Evolutionary conservation across 2,888 invertebrate genomes (phyloP).

Genomic region (Tipula helvola): DNA sequence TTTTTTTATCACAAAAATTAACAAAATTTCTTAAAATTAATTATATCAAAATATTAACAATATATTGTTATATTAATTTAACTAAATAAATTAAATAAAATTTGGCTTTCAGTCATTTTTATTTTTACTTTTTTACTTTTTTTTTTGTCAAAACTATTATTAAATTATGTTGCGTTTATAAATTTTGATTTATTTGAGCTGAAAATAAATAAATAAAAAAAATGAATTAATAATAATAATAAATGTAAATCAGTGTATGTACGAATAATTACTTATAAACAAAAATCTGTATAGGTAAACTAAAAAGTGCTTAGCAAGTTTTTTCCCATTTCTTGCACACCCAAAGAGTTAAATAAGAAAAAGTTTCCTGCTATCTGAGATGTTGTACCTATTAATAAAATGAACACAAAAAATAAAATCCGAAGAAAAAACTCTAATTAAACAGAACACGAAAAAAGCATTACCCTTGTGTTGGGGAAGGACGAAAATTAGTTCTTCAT

Average conservation of each 20-base stretch:
- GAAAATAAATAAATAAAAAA: background rate
- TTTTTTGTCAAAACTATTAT: background rate
- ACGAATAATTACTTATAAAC: background rate
- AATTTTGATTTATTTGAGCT: slow-evolving; percentile 4
- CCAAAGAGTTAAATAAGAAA: background rate
- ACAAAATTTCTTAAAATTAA: background rate
- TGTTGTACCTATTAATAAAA: background rate
- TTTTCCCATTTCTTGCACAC: background rate
- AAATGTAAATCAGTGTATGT: background rate
- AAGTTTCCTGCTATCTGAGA: background rate
- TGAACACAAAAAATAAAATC: background rate
- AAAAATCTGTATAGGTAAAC: background rate
- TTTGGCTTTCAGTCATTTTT: background rate
- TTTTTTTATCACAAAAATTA: background rate
- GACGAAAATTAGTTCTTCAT: background rate
- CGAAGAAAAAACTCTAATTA: background rate
- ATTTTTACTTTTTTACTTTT: background rate
- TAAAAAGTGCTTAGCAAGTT: background rate
- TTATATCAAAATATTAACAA: background rate
- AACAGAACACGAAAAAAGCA: background rate
- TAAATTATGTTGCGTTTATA: background rate
- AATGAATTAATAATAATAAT: background rate
- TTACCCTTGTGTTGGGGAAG: background rate
- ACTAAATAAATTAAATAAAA: background rate
- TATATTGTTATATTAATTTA: background rate